Conservation (phyloP, 1,140 invertebrate species). For the Zaprionus camerounensis region DNA sequence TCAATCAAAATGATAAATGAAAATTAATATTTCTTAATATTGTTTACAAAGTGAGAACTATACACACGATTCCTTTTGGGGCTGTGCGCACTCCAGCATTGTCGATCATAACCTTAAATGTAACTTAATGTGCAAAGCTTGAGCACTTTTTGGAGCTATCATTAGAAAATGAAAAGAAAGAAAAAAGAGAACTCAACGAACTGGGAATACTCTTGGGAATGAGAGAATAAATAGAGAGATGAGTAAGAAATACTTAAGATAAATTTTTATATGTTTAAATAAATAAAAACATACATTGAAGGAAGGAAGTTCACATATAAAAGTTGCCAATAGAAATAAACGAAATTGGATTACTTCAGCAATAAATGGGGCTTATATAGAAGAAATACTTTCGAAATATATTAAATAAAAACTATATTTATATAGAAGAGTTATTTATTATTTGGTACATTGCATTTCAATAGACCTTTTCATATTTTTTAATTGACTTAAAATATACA, state of each 20-base stretch:
- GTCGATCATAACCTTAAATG: constrained; percentile 27
- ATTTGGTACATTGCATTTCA: background rate
- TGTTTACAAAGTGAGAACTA: constrained; percentile 84
- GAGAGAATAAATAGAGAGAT: too few species aligned
- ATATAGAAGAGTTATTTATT: background rate
- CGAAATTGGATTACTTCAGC: background rate
- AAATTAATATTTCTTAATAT: constrained; percentile 85
- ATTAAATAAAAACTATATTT: too few species aligned
- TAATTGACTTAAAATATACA: too few species aligned
- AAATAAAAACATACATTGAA: background rate
- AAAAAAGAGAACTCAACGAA: background rate
- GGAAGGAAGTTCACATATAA: background rate
- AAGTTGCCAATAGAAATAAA: background rate
- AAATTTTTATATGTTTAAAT: background rate
- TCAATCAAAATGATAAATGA: constrained; percentile 84
- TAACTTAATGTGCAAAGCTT: constrained; percentile 54
- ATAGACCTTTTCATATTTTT: too few species aligned
- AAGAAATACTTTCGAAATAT: background rate
- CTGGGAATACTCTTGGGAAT: constrained; percentile 1
- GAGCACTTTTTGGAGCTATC: constrained; percentile 34
- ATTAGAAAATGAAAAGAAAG: constrained; percentile 27
- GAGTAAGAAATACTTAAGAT: too few species aligned
- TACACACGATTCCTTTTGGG: constrained; percentile 62
- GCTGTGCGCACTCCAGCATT: constrained; percentile 29
- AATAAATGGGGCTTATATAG: background rate